These are phyloP conservation scores for Chanos chanos DNA, from an alignment of 2,797 vertebrate genomes.

Conservation along the genomic window DNA sequence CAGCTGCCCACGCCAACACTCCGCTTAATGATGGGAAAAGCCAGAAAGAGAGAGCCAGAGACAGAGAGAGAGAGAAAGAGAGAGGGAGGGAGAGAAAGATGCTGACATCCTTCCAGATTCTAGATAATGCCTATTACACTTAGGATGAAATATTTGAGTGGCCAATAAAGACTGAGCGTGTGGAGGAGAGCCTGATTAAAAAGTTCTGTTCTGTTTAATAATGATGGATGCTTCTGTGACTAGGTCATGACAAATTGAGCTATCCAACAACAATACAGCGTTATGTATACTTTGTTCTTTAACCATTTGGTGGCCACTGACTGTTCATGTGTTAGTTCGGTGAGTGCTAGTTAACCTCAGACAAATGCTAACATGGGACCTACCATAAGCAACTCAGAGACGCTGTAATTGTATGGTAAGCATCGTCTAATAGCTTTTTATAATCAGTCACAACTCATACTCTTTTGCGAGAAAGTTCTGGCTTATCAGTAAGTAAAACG, in stretches of 20 bases:
- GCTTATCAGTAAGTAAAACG: too few relatives aligned
- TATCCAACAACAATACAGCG: too few relatives aligned
- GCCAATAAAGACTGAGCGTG: constrained; percentile 5
- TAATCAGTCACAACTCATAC: too few relatives aligned
- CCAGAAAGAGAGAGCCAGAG: background rate
- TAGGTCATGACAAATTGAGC: background rate
- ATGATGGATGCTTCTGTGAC: background rate
- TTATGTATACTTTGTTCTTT: too few relatives aligned
- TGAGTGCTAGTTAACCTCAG: too few relatives aligned
- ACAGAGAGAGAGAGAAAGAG: background rate
- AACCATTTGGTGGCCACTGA: too few relatives aligned
- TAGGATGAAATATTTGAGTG: constrained; percentile 20
- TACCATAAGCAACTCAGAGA: too few relatives aligned
- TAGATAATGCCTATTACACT: background rate
- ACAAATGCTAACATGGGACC: too few relatives aligned
- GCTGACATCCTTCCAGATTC: background rate
- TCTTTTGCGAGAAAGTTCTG: too few relatives aligned
- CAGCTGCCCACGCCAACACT: background rate
- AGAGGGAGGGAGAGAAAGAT: background rate
- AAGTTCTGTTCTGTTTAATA: constrained; percentile 5
- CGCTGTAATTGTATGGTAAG: too few relatives aligned
- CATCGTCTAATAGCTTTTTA: too few relatives aligned
- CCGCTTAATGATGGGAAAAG: constrained; percentile 2
- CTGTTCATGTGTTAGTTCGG: too few relatives aligned
- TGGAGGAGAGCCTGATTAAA: background rate